These are phyloP conservation scores for Hyaena hyaena DNA, from an alignment of 2,113 vertebrate genomes.

Conservation along the genomic window DNA sequence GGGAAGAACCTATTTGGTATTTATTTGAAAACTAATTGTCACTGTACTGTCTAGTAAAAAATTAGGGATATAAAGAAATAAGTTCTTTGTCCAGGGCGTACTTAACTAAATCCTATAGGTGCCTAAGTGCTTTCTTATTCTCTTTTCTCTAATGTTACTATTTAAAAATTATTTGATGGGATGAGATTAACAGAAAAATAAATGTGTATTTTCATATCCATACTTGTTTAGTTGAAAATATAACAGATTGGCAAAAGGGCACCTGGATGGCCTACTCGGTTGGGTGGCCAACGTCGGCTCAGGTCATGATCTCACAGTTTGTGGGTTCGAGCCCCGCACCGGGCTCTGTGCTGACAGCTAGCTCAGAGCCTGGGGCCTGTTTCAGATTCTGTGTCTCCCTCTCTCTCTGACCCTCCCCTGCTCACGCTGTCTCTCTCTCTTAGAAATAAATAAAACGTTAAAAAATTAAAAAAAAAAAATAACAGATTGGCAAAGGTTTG, in stretches of 20 bases:
- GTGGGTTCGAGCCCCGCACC: too few species aligned
- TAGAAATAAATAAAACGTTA: too few species aligned
- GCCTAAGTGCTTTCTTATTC: constrained; percentile 20
- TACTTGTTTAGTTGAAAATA: constrained; percentile 22
- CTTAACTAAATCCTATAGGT: neutral
- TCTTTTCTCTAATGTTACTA: constrained; percentile 47
- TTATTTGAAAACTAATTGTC: constrained; percentile 54
- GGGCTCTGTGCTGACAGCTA: too few species aligned
- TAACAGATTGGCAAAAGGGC: neutral
- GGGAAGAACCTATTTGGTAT: neutral
- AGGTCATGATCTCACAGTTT: too few species aligned
- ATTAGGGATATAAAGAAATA: neutral
- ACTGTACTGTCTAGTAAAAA: constrained; percentile 14
- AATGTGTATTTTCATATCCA: neutral
- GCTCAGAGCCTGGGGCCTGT: too few species aligned
- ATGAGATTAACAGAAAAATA: neutral
- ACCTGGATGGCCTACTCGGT: too few species aligned
- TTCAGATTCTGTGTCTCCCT: too few species aligned
- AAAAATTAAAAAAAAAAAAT: neutral
- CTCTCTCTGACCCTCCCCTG: too few species aligned
- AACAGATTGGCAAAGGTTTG: neutral
- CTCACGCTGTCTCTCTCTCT: too few species aligned
- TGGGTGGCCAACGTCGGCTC: too few species aligned
- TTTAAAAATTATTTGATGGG: constrained; percentile 45
- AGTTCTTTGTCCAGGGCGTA: neutral